Conservation (phyloP, 2,888 invertebrate genomes). For the Calliopum simillimum region DNA sequence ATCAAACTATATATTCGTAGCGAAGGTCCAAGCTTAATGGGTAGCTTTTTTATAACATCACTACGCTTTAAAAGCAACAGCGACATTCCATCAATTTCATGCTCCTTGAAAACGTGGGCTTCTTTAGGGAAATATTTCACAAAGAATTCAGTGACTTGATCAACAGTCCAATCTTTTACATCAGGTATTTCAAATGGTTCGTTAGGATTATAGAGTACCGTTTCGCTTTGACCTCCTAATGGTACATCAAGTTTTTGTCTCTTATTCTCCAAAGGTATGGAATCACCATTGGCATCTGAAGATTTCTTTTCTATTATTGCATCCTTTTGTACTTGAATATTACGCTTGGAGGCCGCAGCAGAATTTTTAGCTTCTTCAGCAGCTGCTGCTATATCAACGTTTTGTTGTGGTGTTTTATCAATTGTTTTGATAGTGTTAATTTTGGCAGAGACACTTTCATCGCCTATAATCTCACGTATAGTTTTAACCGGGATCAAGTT, state of each 20-base stretch:
- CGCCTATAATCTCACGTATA: conserved; percentile 50
- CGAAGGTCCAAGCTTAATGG: conserved; percentile 88
- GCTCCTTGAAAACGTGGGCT: conserved; percentile 83
- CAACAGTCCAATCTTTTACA: conserved; percentile 76
- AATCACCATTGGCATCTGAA: conserved; percentile 7
- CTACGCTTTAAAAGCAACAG: conserved; percentile 84
- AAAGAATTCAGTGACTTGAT: conserved; percentile 86
- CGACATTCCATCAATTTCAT: conserved; percentile 93
- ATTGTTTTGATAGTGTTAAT: conserved; percentile 1
- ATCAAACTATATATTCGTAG: conserved; percentile 86
- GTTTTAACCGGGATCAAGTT: conserved; percentile 44
- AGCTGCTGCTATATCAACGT: conserved; percentile 37
- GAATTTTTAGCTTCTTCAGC: conserved; percentile 39
- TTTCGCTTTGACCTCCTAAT: neutral
- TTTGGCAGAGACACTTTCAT: conserved; percentile 29
- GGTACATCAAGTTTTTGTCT: conserved; percentile 27
- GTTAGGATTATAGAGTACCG: conserved; percentile 39
- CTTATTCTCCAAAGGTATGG: conserved; percentile 22
- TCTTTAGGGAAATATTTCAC: conserved; percentile 81
- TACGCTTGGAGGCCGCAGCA: conserved; percentile 23
- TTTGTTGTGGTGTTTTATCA: conserved; percentile 17
- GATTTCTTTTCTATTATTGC: conserved; percentile 3
- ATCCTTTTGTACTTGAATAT: neutral
- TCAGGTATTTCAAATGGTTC: conserved; percentile 51
- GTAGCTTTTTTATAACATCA: conserved; percentile 85